Evolutionary conservation across 2,888 invertebrate species (phyloP), one percentile per base, ranked within the genome.

Genomic region (Andrena bucephala): DNA sequence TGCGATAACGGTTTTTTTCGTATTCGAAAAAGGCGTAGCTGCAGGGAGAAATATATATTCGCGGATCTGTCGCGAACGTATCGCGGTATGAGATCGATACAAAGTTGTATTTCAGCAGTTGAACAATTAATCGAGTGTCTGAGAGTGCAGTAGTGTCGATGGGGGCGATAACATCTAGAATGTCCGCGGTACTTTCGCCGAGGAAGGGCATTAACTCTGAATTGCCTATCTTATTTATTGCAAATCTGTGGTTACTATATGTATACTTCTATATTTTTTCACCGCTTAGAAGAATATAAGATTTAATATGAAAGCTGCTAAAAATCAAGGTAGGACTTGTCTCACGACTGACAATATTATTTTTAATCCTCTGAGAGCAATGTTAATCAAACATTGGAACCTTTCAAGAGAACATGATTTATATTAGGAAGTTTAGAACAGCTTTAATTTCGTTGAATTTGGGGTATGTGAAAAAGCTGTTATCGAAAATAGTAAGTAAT

Each of bases 41-140:
- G 59, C 13, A 6, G 20, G 42, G 20, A 13, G 13, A 59, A 24
- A 52, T n/a, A n/a, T 70, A 60, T 20, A 33, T 27, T 27, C 52
- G 50, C 27, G 62, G 67, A 79, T 82, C 67, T 67, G 74, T 70
- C 79, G 52, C 33, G 29, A 10, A 2, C 42, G 24, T 70, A 81
- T 78, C 69, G 42, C 3, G 10, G 13, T 6, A 16, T 0, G 27
- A 29, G 52, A 81, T 79, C 81, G 50, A 27, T 57, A 36, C 29
- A 20, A 67, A 36, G n/a, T 63, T 71, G 16, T 13, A 29, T 50
- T 27, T 60, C 60, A 6, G 31, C 10, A 6, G 48, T 3, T 36
- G 24, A 42, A 66, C 65, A 68, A 68, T 63, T 72, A 72, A 72
- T 77, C 48, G 33, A 33, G 27, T 7, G 24, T 3, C 27, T 27